Evolutionary conservation across 2,113 vertebrate species (phyloP).

Genomic region (Notothenia coriiceps): DNA sequence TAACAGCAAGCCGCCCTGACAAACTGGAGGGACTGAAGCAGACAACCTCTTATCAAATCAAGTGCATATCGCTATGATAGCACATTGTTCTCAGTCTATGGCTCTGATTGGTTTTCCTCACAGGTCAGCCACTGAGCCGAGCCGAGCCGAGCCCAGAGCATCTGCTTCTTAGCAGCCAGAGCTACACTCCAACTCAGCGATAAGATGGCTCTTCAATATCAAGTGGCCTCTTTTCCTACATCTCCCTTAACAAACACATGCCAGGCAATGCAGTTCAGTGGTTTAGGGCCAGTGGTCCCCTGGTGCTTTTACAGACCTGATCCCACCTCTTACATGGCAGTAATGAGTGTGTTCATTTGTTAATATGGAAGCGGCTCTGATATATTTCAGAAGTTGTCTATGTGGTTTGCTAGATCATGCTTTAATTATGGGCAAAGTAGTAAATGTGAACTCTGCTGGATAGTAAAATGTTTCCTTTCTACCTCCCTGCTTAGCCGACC

Average conservation of each 20-base stretch:
- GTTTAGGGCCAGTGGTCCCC: slow-evolving; percentile 27
- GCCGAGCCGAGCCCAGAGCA: slow-evolving; percentile 21
- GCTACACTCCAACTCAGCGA: slow-evolving; percentile 22
- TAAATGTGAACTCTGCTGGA: slow-evolving; percentile 43
- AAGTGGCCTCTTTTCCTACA: slow-evolving; percentile 39
- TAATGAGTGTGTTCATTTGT: slow-evolving; percentile 57
- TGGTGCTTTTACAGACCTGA: slow-evolving; percentile 2
- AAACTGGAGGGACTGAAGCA: slow-evolving; percentile 54
- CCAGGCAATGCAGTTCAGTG: slow-evolving; percentile 44
- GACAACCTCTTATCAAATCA: slow-evolving; percentile 70
- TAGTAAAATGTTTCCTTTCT: slow-evolving; percentile 43
- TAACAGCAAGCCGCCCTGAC: slow-evolving; percentile 61
- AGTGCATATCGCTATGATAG: slow-evolving; percentile 58
- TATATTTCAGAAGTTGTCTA: slow-evolving; percentile 58
- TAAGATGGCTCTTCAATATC: slow-evolving; percentile 52
- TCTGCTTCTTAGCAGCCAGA: slow-evolving; percentile 40
- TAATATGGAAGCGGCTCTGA: slow-evolving; percentile 60
- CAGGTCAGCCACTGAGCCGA: slow-evolving; percentile 56
- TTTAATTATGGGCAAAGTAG: slow-evolving; percentile 60
- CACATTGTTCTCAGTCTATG: slow-evolving; percentile 50
- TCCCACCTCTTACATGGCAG: slow-evolving; percentile 27
- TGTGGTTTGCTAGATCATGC: slow-evolving; percentile 57
- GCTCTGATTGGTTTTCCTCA: slow-evolving; percentile 68
- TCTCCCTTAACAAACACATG: slow-evolving; percentile 19
- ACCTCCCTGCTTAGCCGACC: slow-evolving; percentile 59